These are phyloP conservation scores for Conger conger DNA, from an alignment of 2,113 vertebrate genomes.

Conservation along the genomic window DNA sequence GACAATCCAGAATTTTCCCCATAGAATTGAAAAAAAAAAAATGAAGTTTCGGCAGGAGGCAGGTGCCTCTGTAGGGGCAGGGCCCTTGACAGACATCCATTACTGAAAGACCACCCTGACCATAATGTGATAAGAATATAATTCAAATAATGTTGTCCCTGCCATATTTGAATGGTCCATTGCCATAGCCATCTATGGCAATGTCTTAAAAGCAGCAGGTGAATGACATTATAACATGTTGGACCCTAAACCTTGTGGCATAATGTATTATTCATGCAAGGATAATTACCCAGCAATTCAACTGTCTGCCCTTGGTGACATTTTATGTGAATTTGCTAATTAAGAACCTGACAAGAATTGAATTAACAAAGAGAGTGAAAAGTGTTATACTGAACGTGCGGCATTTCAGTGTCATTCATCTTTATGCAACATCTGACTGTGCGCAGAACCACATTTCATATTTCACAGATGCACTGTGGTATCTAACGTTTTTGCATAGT, in stretches of 20 bases:
- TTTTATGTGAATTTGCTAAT: background rate
- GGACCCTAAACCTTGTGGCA: background rate
- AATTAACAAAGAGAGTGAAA: too few relatives aligned
- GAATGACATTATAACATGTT: background rate
- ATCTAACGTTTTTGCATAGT: background rate
- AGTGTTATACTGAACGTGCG: too few relatives aligned
- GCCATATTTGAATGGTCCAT: background rate
- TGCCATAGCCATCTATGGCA: too few relatives aligned
- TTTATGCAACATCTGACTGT: background rate
- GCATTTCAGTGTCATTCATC: background rate
- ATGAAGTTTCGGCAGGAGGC: too few relatives aligned
- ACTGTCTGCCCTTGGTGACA: background rate
- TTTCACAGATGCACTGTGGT: background rate
- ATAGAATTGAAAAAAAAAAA: too few relatives aligned
- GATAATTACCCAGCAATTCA: constrained; percentile 2
- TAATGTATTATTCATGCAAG: background rate
- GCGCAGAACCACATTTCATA: background rate
- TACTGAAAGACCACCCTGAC: too few relatives aligned
- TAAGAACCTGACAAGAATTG: background rate
- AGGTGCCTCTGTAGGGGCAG: too few relatives aligned
- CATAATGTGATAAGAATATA: too few relatives aligned
- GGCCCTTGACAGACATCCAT: too few relatives aligned
- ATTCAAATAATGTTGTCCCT: background rate
- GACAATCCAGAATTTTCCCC: too few relatives aligned
- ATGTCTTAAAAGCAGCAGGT: background rate